These are phyloP conservation scores for Caenorhabditis japonica DNA, from an alignment of 2,888 invertebrate genomes.

Conservation along the genomic window DNA sequence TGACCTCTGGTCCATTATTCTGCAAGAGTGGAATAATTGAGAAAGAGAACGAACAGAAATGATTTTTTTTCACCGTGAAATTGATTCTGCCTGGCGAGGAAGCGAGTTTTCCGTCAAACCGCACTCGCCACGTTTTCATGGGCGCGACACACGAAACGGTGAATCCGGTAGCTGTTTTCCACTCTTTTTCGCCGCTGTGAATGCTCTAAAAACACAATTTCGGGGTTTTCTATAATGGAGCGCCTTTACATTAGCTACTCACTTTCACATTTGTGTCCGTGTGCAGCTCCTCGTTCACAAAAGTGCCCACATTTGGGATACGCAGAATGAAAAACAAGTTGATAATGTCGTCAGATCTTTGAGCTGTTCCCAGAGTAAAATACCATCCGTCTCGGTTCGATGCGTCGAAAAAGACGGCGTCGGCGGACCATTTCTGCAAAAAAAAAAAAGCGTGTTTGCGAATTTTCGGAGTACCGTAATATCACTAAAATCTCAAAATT, in stretches of 20 bases:
- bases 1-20: constrained; percentile 51
- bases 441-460: not conserved
- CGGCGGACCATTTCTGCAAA: constrained; percentile 81
- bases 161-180: constrained; percentile 84
- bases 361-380: constrained; percentile 71
- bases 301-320: constrained; percentile 84
- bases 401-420: constrained; percentile 86
- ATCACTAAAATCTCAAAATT: not conserved
- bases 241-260: too few species aligned
- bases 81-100: constrained; percentile 37
- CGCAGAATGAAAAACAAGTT: constrained; percentile 77
- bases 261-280: constrained; percentile 70
- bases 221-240: too few species aligned
- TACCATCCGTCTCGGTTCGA: constrained; percentile 80
- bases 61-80: constrained; percentile 21
- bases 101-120: constrained; percentile 83
- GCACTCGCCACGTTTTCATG: constrained; percentile 85
- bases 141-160: constrained; percentile 83
- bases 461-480: not conserved
- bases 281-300: constrained; percentile 78
- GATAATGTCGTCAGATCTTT: constrained; percentile 66
- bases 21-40: constrained; percentile 27
- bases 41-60: not conserved
- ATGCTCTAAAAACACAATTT: constrained; percentile 65
- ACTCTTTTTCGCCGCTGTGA: constrained; percentile 39